Evolutionary conservation across 2,113 vertebrate species (phyloP).

Genomic region (Ammodytes marinus): DNA sequence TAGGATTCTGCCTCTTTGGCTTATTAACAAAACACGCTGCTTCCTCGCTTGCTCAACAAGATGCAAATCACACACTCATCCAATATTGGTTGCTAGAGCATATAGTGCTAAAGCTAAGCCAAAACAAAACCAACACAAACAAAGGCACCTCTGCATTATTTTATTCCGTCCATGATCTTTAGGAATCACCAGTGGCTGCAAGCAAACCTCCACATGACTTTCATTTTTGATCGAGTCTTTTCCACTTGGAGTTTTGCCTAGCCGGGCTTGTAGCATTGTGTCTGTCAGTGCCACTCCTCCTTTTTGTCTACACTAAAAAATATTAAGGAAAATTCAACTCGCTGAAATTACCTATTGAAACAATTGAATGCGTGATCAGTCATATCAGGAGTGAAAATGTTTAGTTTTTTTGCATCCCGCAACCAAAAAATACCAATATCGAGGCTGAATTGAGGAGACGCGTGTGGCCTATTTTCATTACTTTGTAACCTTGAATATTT

Average conservation of each 20-base stretch:
- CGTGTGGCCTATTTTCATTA: constrained; percentile 7
- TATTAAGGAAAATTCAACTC: background rate
- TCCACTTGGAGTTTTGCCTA: constrained; percentile 2
- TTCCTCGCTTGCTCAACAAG: constrained; percentile 15
- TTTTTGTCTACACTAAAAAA: background rate
- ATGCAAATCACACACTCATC: constrained; percentile 46
- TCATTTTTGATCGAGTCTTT: background rate
- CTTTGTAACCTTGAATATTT: constrained; percentile 50
- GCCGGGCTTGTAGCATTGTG: background rate
- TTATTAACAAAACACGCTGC: constrained; percentile 34
- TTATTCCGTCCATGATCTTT: background rate
- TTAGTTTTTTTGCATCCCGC: background rate
- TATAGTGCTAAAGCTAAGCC: constrained; percentile 10
- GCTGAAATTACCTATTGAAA: background rate
- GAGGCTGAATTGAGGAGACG: constrained; percentile 11
- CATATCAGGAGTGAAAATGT: background rate
- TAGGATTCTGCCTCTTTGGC: constrained; percentile 28
- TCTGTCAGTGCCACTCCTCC: background rate
- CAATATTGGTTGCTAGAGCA: constrained; percentile 17
- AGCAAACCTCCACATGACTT: constrained; percentile 3
- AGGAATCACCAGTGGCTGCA: constrained; percentile 1
- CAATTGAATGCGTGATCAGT: constrained; percentile 3
- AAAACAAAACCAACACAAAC: constrained; percentile 5
- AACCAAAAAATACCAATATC: constrained; percentile 1
- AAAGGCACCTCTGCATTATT: background rate